Evolutionary conservation across 2,888 invertebrate species (phyloP), one percentile per base, ranked within the genome.

Genomic region (Melanargia galathea): DNA sequence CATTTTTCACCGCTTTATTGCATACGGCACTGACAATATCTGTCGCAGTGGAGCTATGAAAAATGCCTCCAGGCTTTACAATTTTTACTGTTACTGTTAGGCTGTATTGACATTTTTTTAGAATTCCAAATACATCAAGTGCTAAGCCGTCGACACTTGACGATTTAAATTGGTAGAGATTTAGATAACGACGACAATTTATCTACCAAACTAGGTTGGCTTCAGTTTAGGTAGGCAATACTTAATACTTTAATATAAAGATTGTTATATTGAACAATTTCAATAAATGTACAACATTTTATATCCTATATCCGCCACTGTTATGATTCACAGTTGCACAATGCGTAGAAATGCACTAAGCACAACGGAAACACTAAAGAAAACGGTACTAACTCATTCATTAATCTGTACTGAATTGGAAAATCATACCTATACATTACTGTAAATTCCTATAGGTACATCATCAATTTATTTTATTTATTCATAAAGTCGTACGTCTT

Each of bases 1-100:
- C 59, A 59, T 59, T 59, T 59, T 51, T 59, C 59, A 59, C 18
- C 26, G 51, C 49, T 59, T 59, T 59, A 59, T 59, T 59, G 59
- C 59, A 59, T 59, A 51, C 59, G 51, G 59, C 51, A 51, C 49
- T 59, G 59, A 59, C 59, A 59, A 59, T 59, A 59, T 59, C 59
- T 59, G 59, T 59, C 59, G 49, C 40, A 40, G 49, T 51, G 33
- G 38, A 33, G 24, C 49, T 49, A 51, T 59, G 59, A 59, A 59
- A 59, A 51, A 59, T 59, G 59, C 49, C 59, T 51, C 59, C 26
- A 18, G 30, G 58, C 48, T 48, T 58, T 35, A 59, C 59, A 59
- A 51, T 59, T 59, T 59, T 59, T 51, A 59, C 59, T 59, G 59
- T 51, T 40, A 26, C 38, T 26, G 35, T 59, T 51, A 16, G n/a